These are phyloP conservation scores for Psilopsiagon aurifrons DNA, from an alignment of 2,113 vertebrate species.

Conservation along the genomic window DNA sequence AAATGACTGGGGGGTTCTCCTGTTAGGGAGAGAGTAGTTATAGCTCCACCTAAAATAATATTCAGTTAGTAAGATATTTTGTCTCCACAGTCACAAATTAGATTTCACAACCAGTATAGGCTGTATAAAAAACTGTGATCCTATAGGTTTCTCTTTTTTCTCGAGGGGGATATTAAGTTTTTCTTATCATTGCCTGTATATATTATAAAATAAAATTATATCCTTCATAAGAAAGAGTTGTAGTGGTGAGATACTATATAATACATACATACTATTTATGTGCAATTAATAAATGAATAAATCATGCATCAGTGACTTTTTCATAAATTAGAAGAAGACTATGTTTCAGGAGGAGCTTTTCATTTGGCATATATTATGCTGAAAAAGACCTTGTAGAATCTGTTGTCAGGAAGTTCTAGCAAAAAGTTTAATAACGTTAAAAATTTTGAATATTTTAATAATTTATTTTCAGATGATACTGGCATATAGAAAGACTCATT, in stretches of 20 bases:
- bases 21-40: not conserved
- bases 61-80: not conserved
- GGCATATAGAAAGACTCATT: not conserved
- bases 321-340: not conserved
- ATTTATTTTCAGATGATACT: not conserved
- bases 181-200: not conserved
- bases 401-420: not conserved
- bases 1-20: not conserved
- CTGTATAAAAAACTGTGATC: not conserved
- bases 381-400: not conserved
- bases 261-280: not conserved
- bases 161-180: not conserved
- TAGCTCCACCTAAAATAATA: not conserved
- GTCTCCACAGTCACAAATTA: not conserved
- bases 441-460: not conserved
- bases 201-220: not conserved
- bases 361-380: not conserved
- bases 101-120: not conserved
- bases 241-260: not conserved
- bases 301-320: not conserved
- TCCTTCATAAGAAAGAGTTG: not conserved
- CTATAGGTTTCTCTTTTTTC: not conserved
- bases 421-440: not conserved
- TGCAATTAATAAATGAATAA: not conserved
- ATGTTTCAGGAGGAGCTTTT: not conserved